Percentiles rank a stretch among this genome's conserved stretches.
Conservation (phyloP, 2,797 vertebrate species). For the Macrochelys suwanniensis region DNA sequence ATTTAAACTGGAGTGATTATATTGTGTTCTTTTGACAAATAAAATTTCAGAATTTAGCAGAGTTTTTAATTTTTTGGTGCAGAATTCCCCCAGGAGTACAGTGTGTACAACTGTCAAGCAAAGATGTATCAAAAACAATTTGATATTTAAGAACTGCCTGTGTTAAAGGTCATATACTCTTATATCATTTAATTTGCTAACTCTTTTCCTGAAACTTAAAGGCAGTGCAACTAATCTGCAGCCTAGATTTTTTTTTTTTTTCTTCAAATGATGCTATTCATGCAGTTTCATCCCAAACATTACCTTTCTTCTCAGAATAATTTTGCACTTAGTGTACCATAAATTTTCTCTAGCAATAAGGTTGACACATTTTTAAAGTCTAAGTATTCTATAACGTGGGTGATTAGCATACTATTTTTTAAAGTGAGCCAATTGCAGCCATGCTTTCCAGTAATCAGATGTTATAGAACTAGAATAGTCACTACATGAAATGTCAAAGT, state of each 20-base stretch:
- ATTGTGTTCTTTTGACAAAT: no score
- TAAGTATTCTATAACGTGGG: not conserved
- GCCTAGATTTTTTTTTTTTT: not conserved
- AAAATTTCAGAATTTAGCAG: no score
- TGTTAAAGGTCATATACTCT: not conserved
- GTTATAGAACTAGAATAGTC: not conserved
- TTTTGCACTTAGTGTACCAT: not conserved
- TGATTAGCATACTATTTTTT: not conserved
- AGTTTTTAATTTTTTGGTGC: no score
- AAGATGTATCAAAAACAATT: not conserved
- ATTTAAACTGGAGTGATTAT: no score
- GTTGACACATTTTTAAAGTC: not conserved
- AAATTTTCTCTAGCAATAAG: not conserved
- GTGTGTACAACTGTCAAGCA: constrained; percentile 1
- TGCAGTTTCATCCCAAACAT: constrained; percentile 14
- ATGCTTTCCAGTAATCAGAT: not conserved
- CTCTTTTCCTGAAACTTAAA: not conserved
- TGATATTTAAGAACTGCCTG: not conserved
- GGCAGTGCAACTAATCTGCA: not conserved
- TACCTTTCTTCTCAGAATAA: not conserved
- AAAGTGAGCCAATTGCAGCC: not conserved
- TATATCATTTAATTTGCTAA: not conserved
- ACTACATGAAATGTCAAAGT: constrained; percentile 31
- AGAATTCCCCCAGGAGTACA: not conserved
- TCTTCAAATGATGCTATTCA: constrained; percentile 18